Evolutionary conservation across 1,140 invertebrate genomes (phyloP).

Genomic region (Panulirus ornatus): DNA sequence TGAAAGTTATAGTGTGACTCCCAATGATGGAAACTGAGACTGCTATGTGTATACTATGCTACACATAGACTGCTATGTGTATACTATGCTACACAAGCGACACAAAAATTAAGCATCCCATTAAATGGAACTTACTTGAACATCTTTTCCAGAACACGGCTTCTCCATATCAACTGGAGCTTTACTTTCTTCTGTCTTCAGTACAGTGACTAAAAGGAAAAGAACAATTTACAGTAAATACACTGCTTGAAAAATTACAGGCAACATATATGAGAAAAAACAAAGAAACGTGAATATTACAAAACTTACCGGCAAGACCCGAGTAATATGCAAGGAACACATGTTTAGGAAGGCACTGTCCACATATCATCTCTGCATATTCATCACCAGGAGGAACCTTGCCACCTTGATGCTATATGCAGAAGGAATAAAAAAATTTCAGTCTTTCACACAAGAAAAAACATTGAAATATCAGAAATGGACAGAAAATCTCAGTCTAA

Average conservation of each 20-base stretch:
- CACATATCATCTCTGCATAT: conserved; percentile 80
- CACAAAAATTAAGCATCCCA: too few species aligned
- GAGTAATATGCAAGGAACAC: conserved; percentile 67
- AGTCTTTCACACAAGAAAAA: too few species aligned
- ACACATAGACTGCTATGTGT: too few species aligned
- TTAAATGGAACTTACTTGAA: conserved; percentile 19
- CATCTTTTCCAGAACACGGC: conserved; percentile 17
- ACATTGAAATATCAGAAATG: too few species aligned
- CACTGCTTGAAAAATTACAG: not conserved
- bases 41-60: too few species aligned
- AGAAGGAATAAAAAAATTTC: conserved; percentile 43
- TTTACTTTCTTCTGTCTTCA: conserved; percentile 36
- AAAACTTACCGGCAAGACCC: conserved; percentile 50
- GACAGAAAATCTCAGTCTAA: too few species aligned
- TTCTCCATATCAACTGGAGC: conserved; percentile 27
- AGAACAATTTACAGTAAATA: not conserved
- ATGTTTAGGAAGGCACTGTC: conserved; percentile 63
- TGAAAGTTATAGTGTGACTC: too few species aligned
- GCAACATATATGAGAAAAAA: not conserved
- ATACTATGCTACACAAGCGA: too few species aligned
- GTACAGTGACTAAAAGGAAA: conserved; percentile 29
- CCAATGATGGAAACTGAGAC: too few species aligned
- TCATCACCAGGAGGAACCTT: conserved; percentile 76
- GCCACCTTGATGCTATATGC: conserved; percentile 84
- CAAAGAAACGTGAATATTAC: too few species aligned